Conservation (phyloP, 2,113 vertebrate species). For the Malurus cyaneus region DNA sequence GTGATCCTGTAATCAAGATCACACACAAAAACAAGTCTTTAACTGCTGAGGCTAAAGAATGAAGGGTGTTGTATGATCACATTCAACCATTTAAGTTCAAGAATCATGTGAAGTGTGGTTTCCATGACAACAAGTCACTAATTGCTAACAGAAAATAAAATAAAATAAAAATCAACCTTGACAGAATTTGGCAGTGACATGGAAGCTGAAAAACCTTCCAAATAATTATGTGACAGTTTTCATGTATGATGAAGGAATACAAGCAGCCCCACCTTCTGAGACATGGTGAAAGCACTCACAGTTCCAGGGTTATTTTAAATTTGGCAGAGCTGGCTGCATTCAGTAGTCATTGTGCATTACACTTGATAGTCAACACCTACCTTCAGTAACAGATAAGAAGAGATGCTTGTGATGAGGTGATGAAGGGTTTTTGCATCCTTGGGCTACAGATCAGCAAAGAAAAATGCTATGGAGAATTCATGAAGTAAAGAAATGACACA, state of each 20-base stretch:
- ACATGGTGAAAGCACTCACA: neutral
- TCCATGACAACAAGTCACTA: slow-evolving; percentile 79
- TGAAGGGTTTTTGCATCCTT: slow-evolving; percentile 54
- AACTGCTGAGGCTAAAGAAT: slow-evolving; percentile 37
- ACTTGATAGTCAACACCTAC: slow-evolving; percentile 35
- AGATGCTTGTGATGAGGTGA: slow-evolving; percentile 21
- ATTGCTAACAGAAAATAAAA: slow-evolving; percentile 76
- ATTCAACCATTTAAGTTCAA: slow-evolving; percentile 77
- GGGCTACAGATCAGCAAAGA: slow-evolving; percentile 34
- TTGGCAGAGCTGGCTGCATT: slow-evolving; percentile 19
- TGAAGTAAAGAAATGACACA: slow-evolving; percentile 27
- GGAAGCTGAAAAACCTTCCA: slow-evolving; percentile 25
- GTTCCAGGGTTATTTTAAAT: slow-evolving; percentile 28
- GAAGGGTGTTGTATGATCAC: slow-evolving; percentile 60
- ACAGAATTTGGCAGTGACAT: slow-evolving; percentile 60
- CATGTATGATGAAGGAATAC: slow-evolving; percentile 14
- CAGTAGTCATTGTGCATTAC: neutral
- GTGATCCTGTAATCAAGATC: slow-evolving; percentile 71
- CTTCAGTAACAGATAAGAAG: slow-evolving; percentile 35
- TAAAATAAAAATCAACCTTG: slow-evolving; percentile 68
- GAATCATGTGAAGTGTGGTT: slow-evolving; percentile 76
- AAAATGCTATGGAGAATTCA: slow-evolving; percentile 31
- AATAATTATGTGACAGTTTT: slow-evolving; percentile 53
- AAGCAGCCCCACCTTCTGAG: slow-evolving; percentile 17
- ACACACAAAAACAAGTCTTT: slow-evolving; percentile 25